Evolutionary conservation across 2,113 vertebrate genomes (phyloP), one percentile per base, ranked within the genome.

Genomic region (Brachypteracias leptosomus): DNA sequence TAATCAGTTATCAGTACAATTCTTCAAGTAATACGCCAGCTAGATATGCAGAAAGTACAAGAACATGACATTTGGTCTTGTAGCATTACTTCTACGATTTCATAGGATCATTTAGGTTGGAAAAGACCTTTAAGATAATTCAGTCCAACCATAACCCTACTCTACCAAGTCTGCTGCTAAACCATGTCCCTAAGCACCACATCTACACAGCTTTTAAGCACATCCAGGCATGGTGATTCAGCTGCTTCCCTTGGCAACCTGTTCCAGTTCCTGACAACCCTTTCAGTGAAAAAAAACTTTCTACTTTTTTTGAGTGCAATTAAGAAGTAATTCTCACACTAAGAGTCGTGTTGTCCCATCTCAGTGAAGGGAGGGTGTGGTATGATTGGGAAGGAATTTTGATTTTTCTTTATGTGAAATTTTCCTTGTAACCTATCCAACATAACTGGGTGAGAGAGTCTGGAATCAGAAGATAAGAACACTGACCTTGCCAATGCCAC

Each of bases 401-500:
- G 18, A 21, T 15, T 66, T 70, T 87, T 10, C 7, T 33, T 59
- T 66, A 14, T 25, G 57, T 66, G 57, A 65, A 20, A 10, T 66
- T 79, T 87, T 79, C 40, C 77, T 65, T 93, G 49, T 54, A 93
- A 70, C 22, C 46, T 52, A 57, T 59, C 61, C 76, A 84, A 22
- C 10, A 4, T 42, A 90, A 58, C 36, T 58, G 55, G 10, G 29
- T 59, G 21, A 81, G 63, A 90, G 40, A 78, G 61, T 26, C 95
- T 96, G 93, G 62, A 93, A 73, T 88, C 44, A 20, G 70, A 61
- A 94, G 93, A 93, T 95, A 91, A 94, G 85, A 65, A 33, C 0
- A 0, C 68, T 49, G 71, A 59, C 72, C 68, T 55, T 83, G 65
- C 68, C 47, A 84, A 33, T 0, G 2, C 16, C 47, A 12, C 22